Percentiles rank a stretch among this genome's conserved stretches.
These are phyloP conservation scores for Oreochromis spilurus DNA, from an alignment of 2,113 vertebrate species.

Conservation along the genomic window DNA sequence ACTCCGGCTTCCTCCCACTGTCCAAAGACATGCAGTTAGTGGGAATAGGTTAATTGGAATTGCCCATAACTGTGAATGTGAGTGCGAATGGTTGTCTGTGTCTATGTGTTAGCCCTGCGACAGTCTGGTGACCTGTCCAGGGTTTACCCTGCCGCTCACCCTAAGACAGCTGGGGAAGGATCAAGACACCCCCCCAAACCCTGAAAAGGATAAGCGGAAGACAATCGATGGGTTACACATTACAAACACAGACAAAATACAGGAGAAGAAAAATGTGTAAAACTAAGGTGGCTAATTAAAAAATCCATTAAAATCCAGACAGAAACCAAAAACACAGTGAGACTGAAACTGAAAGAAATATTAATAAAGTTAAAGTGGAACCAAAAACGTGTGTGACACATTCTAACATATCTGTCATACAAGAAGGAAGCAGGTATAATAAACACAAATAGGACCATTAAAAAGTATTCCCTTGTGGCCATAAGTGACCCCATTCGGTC, in stretches of 20 bases:
- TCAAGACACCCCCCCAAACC: background rate
- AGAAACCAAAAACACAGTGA: background rate
- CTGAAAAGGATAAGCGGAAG: background rate
- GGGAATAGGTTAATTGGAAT: background rate
- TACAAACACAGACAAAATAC: background rate
- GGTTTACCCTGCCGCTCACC: background rate
- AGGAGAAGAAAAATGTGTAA: background rate
- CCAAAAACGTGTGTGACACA: background rate
- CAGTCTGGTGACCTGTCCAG: background rate
- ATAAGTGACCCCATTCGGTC: background rate
- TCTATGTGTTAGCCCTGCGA: no score
- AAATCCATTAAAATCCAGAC: background rate
- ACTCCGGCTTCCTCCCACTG: background rate
- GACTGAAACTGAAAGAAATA: background rate
- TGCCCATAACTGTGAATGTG: no score
- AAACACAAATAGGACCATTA: background rate
- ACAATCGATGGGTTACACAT: fast-evolving
- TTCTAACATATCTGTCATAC: background rate
- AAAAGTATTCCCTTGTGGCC: background rate
- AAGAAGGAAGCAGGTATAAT: background rate
- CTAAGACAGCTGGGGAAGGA: background rate
- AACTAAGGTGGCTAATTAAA: background rate
- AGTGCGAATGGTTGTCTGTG: no score
- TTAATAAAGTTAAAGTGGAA: background rate
- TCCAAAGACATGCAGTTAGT: background rate